Evolutionary conservation across 1,140 invertebrate species (phyloP), one percentile per base, ranked within the genome.

Genomic region (Brachionus calyciflorus): DNA sequence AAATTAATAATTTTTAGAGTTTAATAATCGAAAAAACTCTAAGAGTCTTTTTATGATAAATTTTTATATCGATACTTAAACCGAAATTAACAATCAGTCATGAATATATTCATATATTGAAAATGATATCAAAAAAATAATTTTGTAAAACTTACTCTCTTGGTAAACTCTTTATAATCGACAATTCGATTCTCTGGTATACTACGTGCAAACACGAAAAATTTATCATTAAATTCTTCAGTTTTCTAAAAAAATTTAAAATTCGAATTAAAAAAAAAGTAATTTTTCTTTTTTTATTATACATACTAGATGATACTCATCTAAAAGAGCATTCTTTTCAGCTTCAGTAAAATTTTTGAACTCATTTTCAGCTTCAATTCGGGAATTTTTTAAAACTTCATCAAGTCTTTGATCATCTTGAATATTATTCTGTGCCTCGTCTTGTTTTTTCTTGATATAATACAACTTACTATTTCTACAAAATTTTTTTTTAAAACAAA

Each of bases 391-490:
- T 19, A 44, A 12, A 14, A 12, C 37, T 9, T 19, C 12, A 19
- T 65, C 40, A 2, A 44, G 6, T 7, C 24, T 2, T 14, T 37
- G 24, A 7, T 6, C 7, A 12, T 65, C 21, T 44, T 65, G 14
- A 2, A 24, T 1, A n/a, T 41, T 65, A 6, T 3, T 44, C 1
- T 10, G n/a, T 17, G 60, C 33, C 24, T 65, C 60, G 1, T 65
- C 60, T 41, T 65, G 60, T 3, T 44, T 44, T 41, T 46, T 65
- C 30, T 65, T 65, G 1, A 65, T 41, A 44, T 30, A 65, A 65
- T 46, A 65, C 60, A 65, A 44, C 28, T 65, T 65, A 24, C 60
- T 65, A 28, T 65, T 65, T 65, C 60, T 65, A 6, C 17, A 12
- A 44, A 63, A 19, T 37, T 0, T 24, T 55, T 55, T 26, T 24